Percentiles rank a stretch among this genome's conserved stretches.
Conservation (phyloP, 2,888 invertebrate genomes). For the Timandra comae region DNA sequence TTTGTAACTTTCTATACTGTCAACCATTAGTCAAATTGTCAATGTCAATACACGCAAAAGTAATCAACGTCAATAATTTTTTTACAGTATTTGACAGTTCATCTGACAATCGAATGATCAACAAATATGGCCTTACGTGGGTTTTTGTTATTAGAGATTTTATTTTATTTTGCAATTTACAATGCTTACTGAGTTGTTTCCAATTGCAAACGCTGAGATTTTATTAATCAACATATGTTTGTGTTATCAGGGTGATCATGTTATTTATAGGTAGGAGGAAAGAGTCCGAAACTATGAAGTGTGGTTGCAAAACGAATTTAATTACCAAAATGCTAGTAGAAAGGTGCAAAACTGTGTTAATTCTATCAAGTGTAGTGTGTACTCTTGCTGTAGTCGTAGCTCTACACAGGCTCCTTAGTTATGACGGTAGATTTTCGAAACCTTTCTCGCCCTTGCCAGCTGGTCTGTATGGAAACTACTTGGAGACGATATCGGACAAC, state of each 20-base stretch:
- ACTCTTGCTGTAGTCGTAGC: slow-evolving; percentile 61
- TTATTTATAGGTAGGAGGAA: slow-evolving; percentile 58
- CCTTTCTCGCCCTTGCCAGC: slow-evolving; percentile 65
- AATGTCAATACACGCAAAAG: too few species aligned
- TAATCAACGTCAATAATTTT: too few species aligned
- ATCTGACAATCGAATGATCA: slow-evolving; percentile 4
- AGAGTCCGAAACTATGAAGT: slow-evolving; percentile 53
- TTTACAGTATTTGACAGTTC: too few species aligned
- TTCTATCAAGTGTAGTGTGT: slow-evolving; percentile 64
- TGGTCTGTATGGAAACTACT: slow-evolving; percentile 57
- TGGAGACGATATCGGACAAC: slow-evolving; percentile 47
- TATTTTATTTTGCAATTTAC: slow-evolving; percentile 47
- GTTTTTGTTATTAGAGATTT: slow-evolving; percentile 55
- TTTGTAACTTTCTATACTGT: too few species aligned
- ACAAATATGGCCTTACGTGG: slow-evolving; percentile 60
- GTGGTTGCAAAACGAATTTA: slow-evolving; percentile 37
- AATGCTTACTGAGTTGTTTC: slow-evolving; percentile 54
- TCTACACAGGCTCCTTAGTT: slow-evolving; percentile 54
- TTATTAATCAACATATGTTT: slow-evolving; percentile 37
- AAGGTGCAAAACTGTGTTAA: slow-evolving; percentile 59
- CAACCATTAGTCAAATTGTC: too few species aligned
- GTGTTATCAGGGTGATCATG: slow-evolving; percentile 41
- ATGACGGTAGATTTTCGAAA: slow-evolving; percentile 52
- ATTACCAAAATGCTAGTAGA: slow-evolving; percentile 59
- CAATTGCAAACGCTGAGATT: slow-evolving; percentile 36